Evolutionary conservation across 2,888 invertebrate species (phyloP), one percentile per base, ranked within the genome.

Genomic region (Dexiosoma caninum): DNA sequence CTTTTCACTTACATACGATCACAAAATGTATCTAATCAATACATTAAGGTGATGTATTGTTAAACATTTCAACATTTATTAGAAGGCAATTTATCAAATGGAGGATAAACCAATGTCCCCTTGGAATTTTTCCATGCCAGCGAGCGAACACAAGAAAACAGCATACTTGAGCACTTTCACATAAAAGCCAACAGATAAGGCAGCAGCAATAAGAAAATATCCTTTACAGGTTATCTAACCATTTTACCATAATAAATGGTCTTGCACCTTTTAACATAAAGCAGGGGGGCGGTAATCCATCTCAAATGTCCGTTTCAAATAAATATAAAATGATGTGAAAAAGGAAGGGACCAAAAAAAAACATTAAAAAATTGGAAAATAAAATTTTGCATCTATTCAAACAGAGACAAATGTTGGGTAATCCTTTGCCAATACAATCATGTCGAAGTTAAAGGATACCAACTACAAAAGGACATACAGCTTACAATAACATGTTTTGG

Each of bases 231-330:
- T 67, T 72, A 59, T 72, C 49, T 32, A 55, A 30, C 32, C 44
- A 23, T 35, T 80, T 60, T 60, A 27, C 66, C 77, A 72, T 78
- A 81, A 81, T 78, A 81, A 81, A 81, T 81, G 81, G 81, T 64
- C 32, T 81, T 77, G 72, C 81, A 81, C 78, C 81, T 81, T 81
- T 71, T 64, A 27, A 57, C 62, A 69, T 49, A 37, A 64, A 74
- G 42, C 62, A 57, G 35, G n/a, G n/a, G n/a, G n/a, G n/a, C 60
- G 64, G 66, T 80, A 85, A 85, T 84, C 83, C 82, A 85, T 84
- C 84, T 83, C 51, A 79, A 80, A 82, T 83, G 84, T 83, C 83
- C 83, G 79, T 82, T 82, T 76, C 60, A 77, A 79, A 82, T 84
- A 84, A 83, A 84, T 83, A 84, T 82, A 78, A 60, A 77, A 83